Conservation (phyloP, 2,113 vertebrate species). For the Oryzias woworae region DNA sequence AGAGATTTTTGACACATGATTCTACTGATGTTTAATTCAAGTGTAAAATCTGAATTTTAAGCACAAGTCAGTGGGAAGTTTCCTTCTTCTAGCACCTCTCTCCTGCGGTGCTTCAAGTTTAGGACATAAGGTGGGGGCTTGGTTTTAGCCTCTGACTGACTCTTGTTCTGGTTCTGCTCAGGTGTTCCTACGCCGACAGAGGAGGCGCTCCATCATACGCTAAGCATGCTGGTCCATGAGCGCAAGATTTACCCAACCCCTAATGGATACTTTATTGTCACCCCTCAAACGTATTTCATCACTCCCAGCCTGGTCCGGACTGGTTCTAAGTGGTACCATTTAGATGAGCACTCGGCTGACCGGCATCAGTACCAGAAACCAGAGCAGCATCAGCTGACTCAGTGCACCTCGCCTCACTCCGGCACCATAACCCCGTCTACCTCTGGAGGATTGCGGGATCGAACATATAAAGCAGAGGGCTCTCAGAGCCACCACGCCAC, state of each 20-base stretch:
- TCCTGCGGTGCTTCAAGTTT: no score
- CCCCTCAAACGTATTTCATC: constrained; percentile 98
- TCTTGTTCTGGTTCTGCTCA: constrained; percentile 50
- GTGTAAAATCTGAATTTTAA: no score
- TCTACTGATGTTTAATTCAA: no score
- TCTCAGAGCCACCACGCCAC: constrained; percentile 90
- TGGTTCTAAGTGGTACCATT: constrained; percentile 98
- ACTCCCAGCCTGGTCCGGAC: constrained; percentile 97
- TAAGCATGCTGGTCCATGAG: constrained; percentile 95
- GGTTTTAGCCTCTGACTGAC: background rate
- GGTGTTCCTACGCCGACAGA: constrained; percentile 96
- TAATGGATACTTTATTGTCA: constrained; percentile 97
- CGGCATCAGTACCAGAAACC: constrained; percentile 79
- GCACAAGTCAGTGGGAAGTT: no score
- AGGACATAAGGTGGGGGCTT: no score
- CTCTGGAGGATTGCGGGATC: constrained; percentile 89
- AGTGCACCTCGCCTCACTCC: constrained; percentile 93
- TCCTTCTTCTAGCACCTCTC: no score
- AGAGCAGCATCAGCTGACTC: constrained; percentile 81
- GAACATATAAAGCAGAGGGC: constrained; percentile 88
- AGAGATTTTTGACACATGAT: no score
- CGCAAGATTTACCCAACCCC: constrained; percentile 97
- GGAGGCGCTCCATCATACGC: constrained; percentile 93
- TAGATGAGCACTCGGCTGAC: constrained; percentile 93
- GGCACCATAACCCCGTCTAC: constrained; percentile 91